Conservation (phyloP, 2,113 vertebrate species). For the Dascyllus trimaculatus region DNA sequence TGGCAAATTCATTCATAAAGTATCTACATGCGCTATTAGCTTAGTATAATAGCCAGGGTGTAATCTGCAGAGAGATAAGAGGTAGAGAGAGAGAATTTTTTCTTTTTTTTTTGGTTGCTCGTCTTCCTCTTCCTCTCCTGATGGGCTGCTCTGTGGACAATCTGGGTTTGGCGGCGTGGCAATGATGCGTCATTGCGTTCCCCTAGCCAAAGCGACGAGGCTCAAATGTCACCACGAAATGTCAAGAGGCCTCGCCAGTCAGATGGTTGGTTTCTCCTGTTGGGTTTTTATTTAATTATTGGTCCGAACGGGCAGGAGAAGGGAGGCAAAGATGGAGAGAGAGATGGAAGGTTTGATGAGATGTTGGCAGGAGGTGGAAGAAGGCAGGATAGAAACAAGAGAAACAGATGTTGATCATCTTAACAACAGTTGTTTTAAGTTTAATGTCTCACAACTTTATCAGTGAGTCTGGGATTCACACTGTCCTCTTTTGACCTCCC, state of each 20-base stretch:
- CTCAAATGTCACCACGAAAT: constrained; percentile 89
- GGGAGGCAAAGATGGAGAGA: constrained; percentile 21
- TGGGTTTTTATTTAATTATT: constrained; percentile 55
- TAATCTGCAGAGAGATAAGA: constrained; percentile 94
- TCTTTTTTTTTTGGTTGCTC: constrained; percentile 82
- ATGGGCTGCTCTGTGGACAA: constrained; percentile 55
- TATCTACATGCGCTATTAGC: constrained; percentile 97
- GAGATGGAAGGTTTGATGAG: constrained; percentile 28
- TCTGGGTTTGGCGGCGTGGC: constrained; percentile 43
- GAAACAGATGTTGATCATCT: constrained; percentile 16
- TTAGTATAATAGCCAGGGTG: constrained; percentile 90
- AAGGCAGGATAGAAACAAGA: neutral
- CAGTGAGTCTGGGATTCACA: too few relatives aligned
- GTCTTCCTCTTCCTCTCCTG: constrained; percentile 42
- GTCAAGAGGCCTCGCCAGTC: constrained; percentile 84
- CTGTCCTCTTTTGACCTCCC: neutral
- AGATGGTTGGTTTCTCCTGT: constrained; percentile 28
- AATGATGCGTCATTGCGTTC: constrained; percentile 87
- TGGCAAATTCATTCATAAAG: constrained; percentile 95
- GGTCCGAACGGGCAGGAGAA: constrained; percentile 20
- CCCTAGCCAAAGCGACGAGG: constrained; percentile 80
- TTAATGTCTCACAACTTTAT: neutral
- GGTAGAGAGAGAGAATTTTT: constrained; percentile 79
- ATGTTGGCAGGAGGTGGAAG: constrained; percentile 2
- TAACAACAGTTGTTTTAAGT: neutral